phyloP scores from a whole-genome alignment of 2,113 vertebrate genomes.

The Perca schrenkii region DNA sequence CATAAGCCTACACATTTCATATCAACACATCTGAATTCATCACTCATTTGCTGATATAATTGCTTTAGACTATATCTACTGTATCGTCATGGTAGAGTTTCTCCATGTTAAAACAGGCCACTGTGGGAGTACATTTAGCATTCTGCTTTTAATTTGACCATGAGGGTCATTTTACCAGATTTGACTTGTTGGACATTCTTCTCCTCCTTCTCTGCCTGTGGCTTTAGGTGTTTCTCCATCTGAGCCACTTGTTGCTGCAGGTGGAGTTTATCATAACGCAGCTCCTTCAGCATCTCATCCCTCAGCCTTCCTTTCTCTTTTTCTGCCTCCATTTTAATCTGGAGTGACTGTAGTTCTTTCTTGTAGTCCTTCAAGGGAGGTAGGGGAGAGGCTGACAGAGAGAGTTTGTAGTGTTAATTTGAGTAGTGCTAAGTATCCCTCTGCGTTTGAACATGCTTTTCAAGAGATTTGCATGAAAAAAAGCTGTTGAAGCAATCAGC shows the following conservation, averaged over 20 bases:
- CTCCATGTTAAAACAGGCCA: neutral
- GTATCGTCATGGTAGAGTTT: neutral
- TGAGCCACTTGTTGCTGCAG: constrained; percentile 18
- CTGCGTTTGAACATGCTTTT: constrained; percentile 8
- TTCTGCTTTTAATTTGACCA: neutral
- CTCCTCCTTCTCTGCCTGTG: neutral
- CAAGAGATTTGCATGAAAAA: neutral
- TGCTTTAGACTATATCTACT: too few species aligned
- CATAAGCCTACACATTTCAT: too few species aligned
- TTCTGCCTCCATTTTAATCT: constrained; percentile 36
- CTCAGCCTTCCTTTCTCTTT: constrained; percentile 12
- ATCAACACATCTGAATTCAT: too few species aligned
- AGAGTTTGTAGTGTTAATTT: neutral
- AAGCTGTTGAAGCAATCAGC: neutral
- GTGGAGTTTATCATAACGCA: constrained; percentile 25
- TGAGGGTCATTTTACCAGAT: neutral
- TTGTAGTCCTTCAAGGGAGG: neutral
- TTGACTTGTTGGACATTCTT: neutral
- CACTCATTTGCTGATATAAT: too few species aligned
- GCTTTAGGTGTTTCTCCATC: constrained; percentile 14
- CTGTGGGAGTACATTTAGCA: neutral
- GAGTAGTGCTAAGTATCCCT: neutral
- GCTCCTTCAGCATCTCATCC: constrained; percentile 32
- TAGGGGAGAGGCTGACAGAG: neutral
- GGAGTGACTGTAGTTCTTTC: neutral